Base-by-base conservation (phyloP, 2,797 vertebrate species). In the Parauchenoglanis punctatus region DNA sequence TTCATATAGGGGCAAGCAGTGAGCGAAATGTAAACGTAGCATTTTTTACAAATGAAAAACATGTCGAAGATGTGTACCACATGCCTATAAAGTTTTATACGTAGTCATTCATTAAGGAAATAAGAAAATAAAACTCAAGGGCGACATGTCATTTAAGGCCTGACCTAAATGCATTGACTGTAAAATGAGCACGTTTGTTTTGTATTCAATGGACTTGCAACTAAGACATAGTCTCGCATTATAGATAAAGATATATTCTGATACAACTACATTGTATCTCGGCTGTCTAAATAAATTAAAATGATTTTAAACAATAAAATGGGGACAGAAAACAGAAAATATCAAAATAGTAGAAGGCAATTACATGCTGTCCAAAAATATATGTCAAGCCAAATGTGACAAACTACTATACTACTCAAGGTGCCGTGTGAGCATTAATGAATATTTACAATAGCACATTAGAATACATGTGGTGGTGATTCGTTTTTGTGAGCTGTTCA, bases 321-420 rank as follows among this genome's bases (percentile, higher is more conserved):
- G 87, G 91, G 90, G 88, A 92, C 89, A 89, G 54, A 91, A 35
- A 91, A 91, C 35, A 65, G 72, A 86, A 88, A 91, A 90, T 85
- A 90, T 63, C 23, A 17, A 46, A 81, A 25, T 59, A 40, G 58
- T 81, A 81, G 23, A 92, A 90, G 86, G 89, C 90, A 91, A 86
- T 76, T 63, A 88, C 90, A 91, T 86, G 89, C 85, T 91, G 85
- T 92, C 89, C 76, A 89, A 87, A 88, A 87, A 83, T 83, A 40
- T 91, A 91, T 93, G 93, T 92, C 92, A 92, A 93, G 93, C 93
- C 94, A 95, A 91, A 85, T 83, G 96, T 96, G 95, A 94, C 90
- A 92, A 91, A 92, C 88, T 89, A 82, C 93, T 91, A 93, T 91
- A 91, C 92, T 93, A 93, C 89, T 89, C 85, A 91, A 94, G 92